Conservation (phyloP, 2,888 invertebrate species). For the Euplexia lucipara region DNA sequence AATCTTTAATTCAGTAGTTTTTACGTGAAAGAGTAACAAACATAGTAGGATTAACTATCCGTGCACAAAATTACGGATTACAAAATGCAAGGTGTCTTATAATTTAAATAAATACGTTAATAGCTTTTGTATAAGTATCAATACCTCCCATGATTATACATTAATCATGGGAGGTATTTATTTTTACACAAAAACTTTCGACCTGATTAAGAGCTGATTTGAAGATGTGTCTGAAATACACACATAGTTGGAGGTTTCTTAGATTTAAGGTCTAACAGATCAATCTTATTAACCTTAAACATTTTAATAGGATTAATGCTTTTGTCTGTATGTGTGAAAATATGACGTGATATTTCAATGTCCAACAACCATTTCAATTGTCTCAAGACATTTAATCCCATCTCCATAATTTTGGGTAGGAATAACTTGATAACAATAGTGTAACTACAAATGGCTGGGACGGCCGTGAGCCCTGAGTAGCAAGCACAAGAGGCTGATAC, state of each 20-base stretch:
- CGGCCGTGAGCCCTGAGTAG: conserved; percentile 22
- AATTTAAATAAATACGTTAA: background rate
- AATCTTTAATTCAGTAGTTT: too few species aligned
- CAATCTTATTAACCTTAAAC: background rate
- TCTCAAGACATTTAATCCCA: conserved; percentile 23
- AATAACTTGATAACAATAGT: conserved; percentile 46
- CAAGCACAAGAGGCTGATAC: conserved; percentile 27
- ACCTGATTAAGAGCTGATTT: background rate
- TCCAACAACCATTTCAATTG: conserved; percentile 5
- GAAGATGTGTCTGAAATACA: too few species aligned
- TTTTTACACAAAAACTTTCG: background rate
- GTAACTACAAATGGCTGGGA: conserved; percentile 28
- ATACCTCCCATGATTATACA: too few species aligned
- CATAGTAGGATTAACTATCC: too few species aligned
- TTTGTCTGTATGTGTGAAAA: background rate
- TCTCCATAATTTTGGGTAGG: conserved; percentile 24
- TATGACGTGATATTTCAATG: conserved; percentile 1
- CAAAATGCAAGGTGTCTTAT: too few species aligned
- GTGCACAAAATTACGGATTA: too few species aligned
- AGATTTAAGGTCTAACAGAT: background rate
- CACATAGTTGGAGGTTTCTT: background rate
- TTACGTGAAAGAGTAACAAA: too few species aligned
- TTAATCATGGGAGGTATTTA: too few species aligned
- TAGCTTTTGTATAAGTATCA: too few species aligned
- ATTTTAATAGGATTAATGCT: background rate